These are phyloP conservation scores for Melanotaenia nigrans DNA, from an alignment of 2,797 vertebrate genomes.

Conservation along the genomic window DNA sequence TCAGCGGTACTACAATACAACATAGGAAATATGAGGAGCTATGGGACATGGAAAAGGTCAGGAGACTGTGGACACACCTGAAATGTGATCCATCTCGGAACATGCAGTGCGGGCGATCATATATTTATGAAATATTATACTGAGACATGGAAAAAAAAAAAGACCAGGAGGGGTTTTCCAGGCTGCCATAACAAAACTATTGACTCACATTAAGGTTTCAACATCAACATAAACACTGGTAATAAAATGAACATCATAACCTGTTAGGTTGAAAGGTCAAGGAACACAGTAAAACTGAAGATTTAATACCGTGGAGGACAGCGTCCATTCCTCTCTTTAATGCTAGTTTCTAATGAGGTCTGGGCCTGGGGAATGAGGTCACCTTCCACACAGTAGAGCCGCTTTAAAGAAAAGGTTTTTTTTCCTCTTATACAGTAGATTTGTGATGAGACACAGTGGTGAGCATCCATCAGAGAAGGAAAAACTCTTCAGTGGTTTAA, in stretches of 20 bases:
- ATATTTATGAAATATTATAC: constrained; percentile 43
- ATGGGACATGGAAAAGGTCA: constrained; percentile 55
- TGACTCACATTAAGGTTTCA: constrained; percentile 50
- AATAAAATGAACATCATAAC: constrained; percentile 50
- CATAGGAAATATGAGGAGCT: constrained; percentile 51
- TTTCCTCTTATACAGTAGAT: constrained; percentile 25
- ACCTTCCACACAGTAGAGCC: constrained; percentile 51
- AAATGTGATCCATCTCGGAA: constrained; percentile 39
- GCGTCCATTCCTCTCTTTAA: constrained; percentile 43
- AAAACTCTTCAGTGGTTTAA: constrained; percentile 36
- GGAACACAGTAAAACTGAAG: constrained; percentile 39
- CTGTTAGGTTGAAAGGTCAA: constrained; percentile 57
- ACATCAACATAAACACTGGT: constrained; percentile 19
- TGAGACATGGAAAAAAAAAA: constrained; percentile 9
- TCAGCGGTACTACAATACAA: constrained; percentile 40
- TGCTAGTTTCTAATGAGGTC: constrained; percentile 59
- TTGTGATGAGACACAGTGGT: constrained; percentile 43
- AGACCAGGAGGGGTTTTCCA: constrained; percentile 33
- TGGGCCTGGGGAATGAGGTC: constrained; percentile 50
- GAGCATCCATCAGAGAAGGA: constrained; percentile 13
- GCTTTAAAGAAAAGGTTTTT: constrained; percentile 37
- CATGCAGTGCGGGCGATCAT: constrained; percentile 9
- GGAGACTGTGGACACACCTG: constrained; percentile 33
- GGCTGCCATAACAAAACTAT: constrained; percentile 51
- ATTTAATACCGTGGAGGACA: constrained; percentile 19